phyloP scores from a whole-genome alignment of 1,140 invertebrate species.

The Rhizoglyphus robini region DNA sequence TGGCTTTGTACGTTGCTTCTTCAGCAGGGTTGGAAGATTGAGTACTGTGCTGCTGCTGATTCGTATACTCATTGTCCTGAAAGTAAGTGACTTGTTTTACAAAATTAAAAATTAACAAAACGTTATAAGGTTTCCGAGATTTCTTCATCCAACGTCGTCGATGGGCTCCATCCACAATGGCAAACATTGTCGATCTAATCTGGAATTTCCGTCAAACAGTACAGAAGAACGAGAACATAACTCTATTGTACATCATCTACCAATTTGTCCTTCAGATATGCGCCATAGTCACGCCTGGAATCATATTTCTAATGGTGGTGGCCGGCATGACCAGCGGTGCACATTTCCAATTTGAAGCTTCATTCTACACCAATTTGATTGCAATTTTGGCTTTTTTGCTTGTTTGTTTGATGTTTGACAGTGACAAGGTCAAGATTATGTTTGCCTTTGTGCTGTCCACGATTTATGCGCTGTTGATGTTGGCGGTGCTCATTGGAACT shows the following conservation, averaged over 20 bases:
- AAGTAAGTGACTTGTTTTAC: too few relatives aligned
- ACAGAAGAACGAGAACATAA: slow-evolving; percentile 43
- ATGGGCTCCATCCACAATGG: slow-evolving; percentile 49
- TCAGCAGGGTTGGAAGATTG: slow-evolving; percentile 50
- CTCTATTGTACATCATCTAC: slow-evolving; percentile 43
- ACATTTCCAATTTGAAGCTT: slow-evolving; percentile 30
- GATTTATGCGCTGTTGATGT: slow-evolving; percentile 11
- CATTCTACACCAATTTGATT: slow-evolving; percentile 36
- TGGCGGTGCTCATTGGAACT: too few relatives aligned
- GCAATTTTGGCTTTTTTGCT: slow-evolving; percentile 39
- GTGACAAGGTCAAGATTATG: slow-evolving; percentile 47
- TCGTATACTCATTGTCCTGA: slow-evolving; percentile 50
- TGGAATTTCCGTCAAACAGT: slow-evolving; percentile 40
- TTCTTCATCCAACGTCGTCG: slow-evolving; percentile 51
- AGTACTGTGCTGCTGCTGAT: slow-evolving; percentile 48
- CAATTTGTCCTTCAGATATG: slow-evolving; percentile 40
- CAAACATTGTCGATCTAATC: slow-evolving; percentile 50
- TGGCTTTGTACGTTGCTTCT: slow-evolving; percentile 50
- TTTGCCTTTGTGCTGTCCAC: slow-evolving; percentile 42
- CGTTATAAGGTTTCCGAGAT: slow-evolving; percentile 41
- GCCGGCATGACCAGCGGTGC: slow-evolving; percentile 45
- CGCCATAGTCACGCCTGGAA: slow-evolving; percentile 46
- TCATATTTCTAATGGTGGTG: slow-evolving; percentile 48
- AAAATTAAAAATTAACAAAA: too few relatives aligned
- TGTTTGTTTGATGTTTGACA: slow-evolving; percentile 40